Evolutionary conservation across 1,140 invertebrate species (phyloP).

Genomic region (Batillaria attramentaria): DNA sequence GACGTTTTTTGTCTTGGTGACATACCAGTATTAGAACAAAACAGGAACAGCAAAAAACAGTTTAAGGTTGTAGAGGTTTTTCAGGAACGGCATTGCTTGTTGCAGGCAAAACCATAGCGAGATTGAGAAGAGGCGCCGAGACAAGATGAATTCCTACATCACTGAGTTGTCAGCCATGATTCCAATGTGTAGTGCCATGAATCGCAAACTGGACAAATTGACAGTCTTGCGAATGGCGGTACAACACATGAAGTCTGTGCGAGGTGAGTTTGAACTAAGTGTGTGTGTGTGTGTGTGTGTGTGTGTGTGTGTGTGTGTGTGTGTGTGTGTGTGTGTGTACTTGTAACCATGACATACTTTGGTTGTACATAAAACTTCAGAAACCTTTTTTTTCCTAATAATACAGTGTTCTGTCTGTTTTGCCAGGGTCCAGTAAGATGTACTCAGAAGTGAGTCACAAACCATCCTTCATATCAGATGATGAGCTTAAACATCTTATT

Average conservation of each 20-base stretch:
- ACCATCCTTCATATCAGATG: conserved; percentile 89
- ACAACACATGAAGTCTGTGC: conserved; percentile 85
- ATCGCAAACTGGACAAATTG: conserved; percentile 92
- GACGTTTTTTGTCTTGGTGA: not conserved
- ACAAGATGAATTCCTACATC: conserved; percentile 90
- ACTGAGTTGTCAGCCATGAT: conserved; percentile 84
- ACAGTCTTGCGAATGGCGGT: conserved; percentile 95
- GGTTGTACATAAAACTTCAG: too few species aligned
- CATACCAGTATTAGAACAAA: not conserved
- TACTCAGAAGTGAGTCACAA: conserved; percentile 85
- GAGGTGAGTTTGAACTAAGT: not conserved
- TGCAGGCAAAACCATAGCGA: conserved; percentile 86
- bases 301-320: conserved; percentile 2
- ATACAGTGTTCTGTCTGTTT: not conserved
- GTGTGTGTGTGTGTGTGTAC: not conserved
- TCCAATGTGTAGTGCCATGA: conserved; percentile 94
- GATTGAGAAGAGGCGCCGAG: conserved; percentile 92
- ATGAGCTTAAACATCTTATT: conserved; percentile 88
- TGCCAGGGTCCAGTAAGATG: not conserved
- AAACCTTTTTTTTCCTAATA: not conserved
- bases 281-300: not conserved
- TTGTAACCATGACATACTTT: not conserved
- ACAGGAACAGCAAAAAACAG: too few species aligned
- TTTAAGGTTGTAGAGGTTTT: too few species aligned
- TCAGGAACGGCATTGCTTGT: conserved; percentile 26